Conservation (phyloP, 1,140 invertebrate genomes). For the Homalodisca vitripennis region DNA sequence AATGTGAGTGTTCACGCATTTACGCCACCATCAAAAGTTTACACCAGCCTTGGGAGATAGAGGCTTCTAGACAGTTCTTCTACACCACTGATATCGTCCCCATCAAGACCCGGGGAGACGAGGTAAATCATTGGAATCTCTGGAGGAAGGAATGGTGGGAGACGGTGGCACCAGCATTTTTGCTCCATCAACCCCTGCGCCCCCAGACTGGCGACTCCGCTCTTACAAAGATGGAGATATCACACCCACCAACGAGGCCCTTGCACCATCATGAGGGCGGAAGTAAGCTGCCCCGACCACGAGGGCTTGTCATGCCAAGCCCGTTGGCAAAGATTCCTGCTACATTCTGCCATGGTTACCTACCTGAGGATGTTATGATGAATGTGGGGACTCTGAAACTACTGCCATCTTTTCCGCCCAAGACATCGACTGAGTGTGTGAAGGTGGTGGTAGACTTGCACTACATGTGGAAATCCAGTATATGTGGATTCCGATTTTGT, state of each 20-base stretch:
- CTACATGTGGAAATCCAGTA: too few species aligned
- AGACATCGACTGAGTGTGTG: conserved; percentile 55
- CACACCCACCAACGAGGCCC: conserved; percentile 79
- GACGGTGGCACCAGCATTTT: conserved; percentile 42
- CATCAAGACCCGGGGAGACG: conserved; percentile 60
- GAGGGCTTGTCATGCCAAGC: conserved; percentile 72
- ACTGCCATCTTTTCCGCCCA: conserved; percentile 80
- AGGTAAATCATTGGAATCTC: conserved; percentile 80
- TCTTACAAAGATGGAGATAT: conserved; percentile 83
- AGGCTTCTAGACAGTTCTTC: conserved; percentile 51
- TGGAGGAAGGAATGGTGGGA: conserved; percentile 64
- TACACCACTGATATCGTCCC: conserved; percentile 63
- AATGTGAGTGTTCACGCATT: conserved; percentile 42
- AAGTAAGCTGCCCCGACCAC: conserved; percentile 80
- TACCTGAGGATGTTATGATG: conserved; percentile 38
- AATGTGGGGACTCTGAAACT: conserved; percentile 38
- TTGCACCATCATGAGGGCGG: conserved; percentile 65
- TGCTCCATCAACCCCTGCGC: conserved; percentile 29
- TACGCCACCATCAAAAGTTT: conserved; percentile 55
- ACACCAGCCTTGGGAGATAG: conserved; percentile 58
- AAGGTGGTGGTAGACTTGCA: conserved; percentile 43
- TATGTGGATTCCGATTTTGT: too few species aligned
- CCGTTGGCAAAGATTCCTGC: conserved; percentile 83
- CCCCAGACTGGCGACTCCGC: conserved; percentile 32
- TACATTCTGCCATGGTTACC: conserved; percentile 44